Evolutionary conservation across 1,140 invertebrate genomes (phyloP).

Genomic region (Bathynomus jamesi): DNA sequence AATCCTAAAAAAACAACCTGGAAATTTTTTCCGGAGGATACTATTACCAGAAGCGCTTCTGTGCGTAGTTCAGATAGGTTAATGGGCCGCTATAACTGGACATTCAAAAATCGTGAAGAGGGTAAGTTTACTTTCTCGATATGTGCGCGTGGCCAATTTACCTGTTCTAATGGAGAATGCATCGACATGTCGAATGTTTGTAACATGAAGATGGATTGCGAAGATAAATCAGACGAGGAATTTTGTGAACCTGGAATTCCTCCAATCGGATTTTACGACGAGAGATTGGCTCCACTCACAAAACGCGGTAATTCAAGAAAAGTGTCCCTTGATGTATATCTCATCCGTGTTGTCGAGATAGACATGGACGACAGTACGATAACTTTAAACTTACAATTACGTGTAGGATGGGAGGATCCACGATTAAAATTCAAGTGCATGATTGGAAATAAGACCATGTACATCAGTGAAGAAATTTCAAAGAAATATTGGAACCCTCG

Average conservation of each 20-base stretch:
- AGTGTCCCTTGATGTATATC: neutral
- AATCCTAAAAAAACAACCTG: neutral
- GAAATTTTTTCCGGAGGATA: neutral
- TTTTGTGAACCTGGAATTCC: neutral
- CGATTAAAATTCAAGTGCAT: neutral
- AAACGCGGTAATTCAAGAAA: neutral
- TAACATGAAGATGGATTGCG: neutral
- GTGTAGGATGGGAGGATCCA: neutral
- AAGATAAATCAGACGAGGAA: neutral
- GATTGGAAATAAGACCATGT: neutral
- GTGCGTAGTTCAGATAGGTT: neutral
- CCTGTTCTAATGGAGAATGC: neutral
- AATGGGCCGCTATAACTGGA: neutral
- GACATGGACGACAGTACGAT: neutral
- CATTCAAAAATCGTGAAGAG: neutral
- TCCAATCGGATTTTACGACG: neutral
- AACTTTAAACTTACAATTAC: neutral
- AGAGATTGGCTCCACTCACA: neutral
- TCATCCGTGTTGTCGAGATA: neutral
- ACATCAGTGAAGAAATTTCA: neutral
- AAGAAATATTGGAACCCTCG: neutral
- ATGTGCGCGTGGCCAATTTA: neutral
- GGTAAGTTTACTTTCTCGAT: neutral
- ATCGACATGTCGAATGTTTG: neutral
- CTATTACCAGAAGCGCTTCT: neutral